These are phyloP conservation scores for Diabrotica undecimpunctata DNA, from an alignment of 1,140 invertebrate genomes.

Conservation along the genomic window DNA sequence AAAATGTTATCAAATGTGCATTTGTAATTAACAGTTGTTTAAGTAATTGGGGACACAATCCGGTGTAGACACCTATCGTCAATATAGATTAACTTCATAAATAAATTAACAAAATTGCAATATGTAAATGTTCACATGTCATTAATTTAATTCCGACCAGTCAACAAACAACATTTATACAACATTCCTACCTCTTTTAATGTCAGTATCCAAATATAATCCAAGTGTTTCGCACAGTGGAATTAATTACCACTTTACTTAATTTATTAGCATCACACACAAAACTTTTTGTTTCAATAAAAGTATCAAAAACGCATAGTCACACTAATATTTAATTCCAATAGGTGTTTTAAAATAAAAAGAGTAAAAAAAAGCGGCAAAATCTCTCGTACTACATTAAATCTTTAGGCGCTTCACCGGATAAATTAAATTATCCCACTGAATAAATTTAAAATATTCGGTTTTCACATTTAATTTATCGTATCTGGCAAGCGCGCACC, in stretches of 20 bases:
- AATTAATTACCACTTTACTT: background rate
- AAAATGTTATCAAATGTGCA: constrained; percentile 27
- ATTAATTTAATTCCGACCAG: too few relatives aligned
- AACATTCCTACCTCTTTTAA: too few relatives aligned
- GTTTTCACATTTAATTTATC: background rate
- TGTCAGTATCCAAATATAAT: background rate
- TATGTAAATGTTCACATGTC: too few relatives aligned
- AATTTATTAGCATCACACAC: background rate
- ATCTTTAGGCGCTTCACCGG: background rate
- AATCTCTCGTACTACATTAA: background rate
- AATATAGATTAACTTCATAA: too few relatives aligned
- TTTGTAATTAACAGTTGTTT: constrained; percentile 21
- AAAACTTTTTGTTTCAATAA: constrained; percentile 1
- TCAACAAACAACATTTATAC: too few relatives aligned
- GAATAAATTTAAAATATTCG: background rate
- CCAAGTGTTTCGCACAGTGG: background rate
- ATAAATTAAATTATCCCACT: constrained; percentile 3
- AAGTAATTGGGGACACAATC: background rate
- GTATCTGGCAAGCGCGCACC: background rate
- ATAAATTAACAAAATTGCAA: too few relatives aligned
- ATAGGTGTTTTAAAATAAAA: background rate
- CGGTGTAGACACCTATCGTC: too few relatives aligned
- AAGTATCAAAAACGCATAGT: background rate
- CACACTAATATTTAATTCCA: background rate
- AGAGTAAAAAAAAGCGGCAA: background rate